These are phyloP conservation scores for Arvicola amphibius DNA, from an alignment of 2,797 vertebrate species.

Conservation along the genomic window DNA sequence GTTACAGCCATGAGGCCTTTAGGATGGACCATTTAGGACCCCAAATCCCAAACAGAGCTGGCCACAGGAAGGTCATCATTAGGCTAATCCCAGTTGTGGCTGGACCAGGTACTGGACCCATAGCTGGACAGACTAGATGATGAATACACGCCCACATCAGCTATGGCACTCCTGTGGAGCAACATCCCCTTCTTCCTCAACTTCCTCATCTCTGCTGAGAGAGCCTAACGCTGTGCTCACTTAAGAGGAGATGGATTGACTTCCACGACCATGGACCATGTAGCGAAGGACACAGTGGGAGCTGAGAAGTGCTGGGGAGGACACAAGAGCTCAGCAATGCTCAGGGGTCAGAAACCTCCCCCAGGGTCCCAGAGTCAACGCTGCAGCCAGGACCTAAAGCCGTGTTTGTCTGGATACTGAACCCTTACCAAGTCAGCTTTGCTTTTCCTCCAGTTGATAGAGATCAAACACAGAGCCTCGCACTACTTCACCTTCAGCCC, in stretches of 20 bases:
- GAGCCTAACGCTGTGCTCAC: not conserved
- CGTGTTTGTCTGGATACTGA: not conserved
- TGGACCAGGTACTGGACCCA: not conserved
- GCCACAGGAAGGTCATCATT: not conserved
- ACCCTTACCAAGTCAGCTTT: not conserved
- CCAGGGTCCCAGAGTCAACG: not conserved
- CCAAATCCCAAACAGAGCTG: not conserved
- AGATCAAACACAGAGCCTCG: not conserved
- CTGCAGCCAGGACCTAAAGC: not conserved
- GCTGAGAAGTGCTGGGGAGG: not conserved
- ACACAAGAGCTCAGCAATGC: not conserved
- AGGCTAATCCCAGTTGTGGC: not conserved
- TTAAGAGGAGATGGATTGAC: not conserved
- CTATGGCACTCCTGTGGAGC: not conserved
- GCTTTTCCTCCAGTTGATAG: not conserved
- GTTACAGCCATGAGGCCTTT: not conserved
- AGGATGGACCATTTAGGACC: rapidly evolving
- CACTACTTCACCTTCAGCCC: too few species aligned
- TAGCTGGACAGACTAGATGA: not conserved
- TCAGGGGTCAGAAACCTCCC: not conserved
- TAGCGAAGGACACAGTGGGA: not conserved
- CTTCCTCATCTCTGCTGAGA: not conserved
- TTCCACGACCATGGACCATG: not conserved
- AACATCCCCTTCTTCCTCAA: not conserved
- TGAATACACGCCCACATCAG: not conserved